Base-by-base conservation (phyloP, 2,888 invertebrate species). In the Synergus gifuensis region DNA sequence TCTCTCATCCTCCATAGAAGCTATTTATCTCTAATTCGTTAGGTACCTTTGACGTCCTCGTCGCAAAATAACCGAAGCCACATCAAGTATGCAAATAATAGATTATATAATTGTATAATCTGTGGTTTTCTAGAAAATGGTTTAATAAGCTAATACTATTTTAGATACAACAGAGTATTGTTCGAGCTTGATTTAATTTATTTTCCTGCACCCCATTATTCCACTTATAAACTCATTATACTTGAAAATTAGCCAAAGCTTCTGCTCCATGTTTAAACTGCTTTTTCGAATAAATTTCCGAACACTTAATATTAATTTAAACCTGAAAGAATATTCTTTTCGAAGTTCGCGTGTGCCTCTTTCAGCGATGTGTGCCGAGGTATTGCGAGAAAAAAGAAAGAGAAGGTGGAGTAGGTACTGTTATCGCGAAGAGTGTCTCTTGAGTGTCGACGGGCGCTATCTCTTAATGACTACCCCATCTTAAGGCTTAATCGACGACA, bases 381-480 rank as follows among this genome's bases (percentile, higher is more conserved):
- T 69, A 49, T 69, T 69, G 22, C 28, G 36, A 28, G 69, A 69
- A 66, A 69, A 49, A 49, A 28, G 49, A 36, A 54, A 14, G 83
- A 82, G 76, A 83, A 79, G 84, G 83, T 81, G 79, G 80, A 79
- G 81, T 78, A 81, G 82, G 80, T 78, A 79, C 80, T 79, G 82
- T 90, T 89, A 89, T 90, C 90, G 87, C 82, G 77, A 79, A 79
- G 87, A 88, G 87, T 89, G 90, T 90, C 90, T 87, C 87, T 83
- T 83, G 85, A 87, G 89, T 89, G 90, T 91, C 91, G 90, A 88
- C 87, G 85, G 85, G 86, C 86, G 86, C 87, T 90, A 91, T 91
- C 90, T 90, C 91, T 91, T 91, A 92, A 92, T 92, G 91, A 92
- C 90, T 89, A 88, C 86, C 89, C 89, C 90, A 89, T 91, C 91